These are phyloP conservation scores for Gallirallus australis DNA, from an alignment of 2,797 vertebrate species.

Conservation along the genomic window DNA sequence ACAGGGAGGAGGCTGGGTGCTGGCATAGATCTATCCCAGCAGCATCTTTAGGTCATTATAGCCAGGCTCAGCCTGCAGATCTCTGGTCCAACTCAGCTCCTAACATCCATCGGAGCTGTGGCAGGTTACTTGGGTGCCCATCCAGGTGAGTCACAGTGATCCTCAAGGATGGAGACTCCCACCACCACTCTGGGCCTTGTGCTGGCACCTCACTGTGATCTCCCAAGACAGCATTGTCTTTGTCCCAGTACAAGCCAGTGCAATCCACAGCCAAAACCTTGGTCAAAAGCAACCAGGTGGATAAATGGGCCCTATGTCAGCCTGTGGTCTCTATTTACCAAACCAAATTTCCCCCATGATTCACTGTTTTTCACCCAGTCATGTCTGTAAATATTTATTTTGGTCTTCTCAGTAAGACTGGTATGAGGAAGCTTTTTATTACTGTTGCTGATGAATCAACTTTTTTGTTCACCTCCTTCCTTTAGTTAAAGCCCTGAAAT, in stretches of 20 bases:
- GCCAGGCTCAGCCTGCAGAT: background rate
- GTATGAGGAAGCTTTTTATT: background rate
- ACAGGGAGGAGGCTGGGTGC: background rate
- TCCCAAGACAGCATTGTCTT: background rate
- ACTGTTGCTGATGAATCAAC: background rate
- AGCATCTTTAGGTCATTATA: background rate
- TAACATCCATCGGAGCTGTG: fast-evolving
- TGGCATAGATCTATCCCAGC: background rate
- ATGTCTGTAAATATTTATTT: background rate
- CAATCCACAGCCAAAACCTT: background rate
- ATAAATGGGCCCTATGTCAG: background rate
- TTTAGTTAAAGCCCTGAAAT: background rate
- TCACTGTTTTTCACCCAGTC: background rate
- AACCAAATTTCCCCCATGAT: background rate
- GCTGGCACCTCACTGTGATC: background rate
- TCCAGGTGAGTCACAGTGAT: fast-evolving
- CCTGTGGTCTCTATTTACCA: background rate
- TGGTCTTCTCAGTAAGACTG: background rate
- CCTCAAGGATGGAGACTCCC: background rate
- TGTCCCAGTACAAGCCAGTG: background rate
- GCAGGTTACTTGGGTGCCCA: background rate
- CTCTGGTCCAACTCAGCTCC: background rate
- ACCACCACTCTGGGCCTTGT: background rate
- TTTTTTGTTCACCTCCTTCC: background rate
- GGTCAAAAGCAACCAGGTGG: background rate